A percentile compares a stretch with the other conserved stretches of the same genome.
Conservation (phyloP, 2,888 invertebrate species). For the Seladonia tumulorum region DNA sequence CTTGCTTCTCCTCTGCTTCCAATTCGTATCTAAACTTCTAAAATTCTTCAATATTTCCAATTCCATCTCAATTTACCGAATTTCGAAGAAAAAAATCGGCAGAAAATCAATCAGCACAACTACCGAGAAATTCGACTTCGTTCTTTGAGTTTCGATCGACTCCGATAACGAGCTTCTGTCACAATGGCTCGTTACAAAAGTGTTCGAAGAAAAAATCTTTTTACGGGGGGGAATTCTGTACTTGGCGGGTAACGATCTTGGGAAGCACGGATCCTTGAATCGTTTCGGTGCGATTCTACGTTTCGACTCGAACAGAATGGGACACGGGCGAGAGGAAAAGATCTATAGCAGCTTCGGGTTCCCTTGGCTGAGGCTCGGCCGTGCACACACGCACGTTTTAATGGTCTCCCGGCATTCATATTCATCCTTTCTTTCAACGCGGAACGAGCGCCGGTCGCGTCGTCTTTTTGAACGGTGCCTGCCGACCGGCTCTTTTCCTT, state of each 20-base stretch:
- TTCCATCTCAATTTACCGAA: too few relatives aligned
- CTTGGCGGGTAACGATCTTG: background rate
- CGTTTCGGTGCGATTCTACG: background rate
- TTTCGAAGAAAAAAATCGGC: too few relatives aligned
- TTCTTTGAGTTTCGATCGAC: background rate
- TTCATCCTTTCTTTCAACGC: conserved; percentile 53
- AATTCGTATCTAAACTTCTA: background rate
- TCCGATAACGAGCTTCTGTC: background rate
- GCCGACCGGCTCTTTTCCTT: background rate
- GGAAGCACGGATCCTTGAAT: conserved; percentile 14
- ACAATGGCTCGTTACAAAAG: background rate
- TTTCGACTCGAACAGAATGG: conserved; percentile 8
- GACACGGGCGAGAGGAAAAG: conserved; percentile 30
- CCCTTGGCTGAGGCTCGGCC: conserved; percentile 2
- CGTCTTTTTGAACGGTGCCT: conserved; percentile 34
- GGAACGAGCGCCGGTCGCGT: conserved; percentile 6
- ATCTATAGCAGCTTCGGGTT: conserved; percentile 26
- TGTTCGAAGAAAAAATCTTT: background rate
- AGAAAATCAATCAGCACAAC: too few relatives aligned
- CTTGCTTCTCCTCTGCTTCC: background rate
- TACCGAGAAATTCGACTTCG: background rate
- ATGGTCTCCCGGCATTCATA: conserved; percentile 53
- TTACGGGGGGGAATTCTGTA: background rate
- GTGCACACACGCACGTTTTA: conserved; percentile 58
- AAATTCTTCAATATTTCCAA: too few relatives aligned